Conservation (phyloP, 2,797 vertebrate species). For the Bovichtus diacanthus region DNA sequence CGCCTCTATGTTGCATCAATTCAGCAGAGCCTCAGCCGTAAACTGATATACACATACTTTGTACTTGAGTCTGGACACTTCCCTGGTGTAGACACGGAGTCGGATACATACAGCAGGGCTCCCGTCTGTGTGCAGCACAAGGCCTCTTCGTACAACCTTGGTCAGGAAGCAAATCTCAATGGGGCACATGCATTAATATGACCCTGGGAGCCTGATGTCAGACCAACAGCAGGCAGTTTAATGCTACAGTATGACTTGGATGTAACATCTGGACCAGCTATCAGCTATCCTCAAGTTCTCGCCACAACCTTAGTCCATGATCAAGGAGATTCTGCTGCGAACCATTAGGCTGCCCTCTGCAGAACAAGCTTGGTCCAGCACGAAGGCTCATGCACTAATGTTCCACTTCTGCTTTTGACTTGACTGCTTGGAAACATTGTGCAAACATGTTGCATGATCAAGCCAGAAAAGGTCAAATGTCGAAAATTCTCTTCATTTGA, state of each 20-base stretch:
- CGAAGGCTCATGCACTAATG: background rate
- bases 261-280: constrained; percentile 38
- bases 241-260: background rate
- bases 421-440: background rate
- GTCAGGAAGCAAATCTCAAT: background rate
- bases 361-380: background rate
- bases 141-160: background rate
- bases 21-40: background rate
- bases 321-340: constrained; percentile 12
- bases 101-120: background rate
- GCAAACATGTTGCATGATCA: background rate
- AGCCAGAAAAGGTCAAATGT: background rate
- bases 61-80: background rate
- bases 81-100: background rate
- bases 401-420: background rate
- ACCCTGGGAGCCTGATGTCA: background rate
- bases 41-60: constrained; percentile 1
- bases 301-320: constrained; percentile 5
- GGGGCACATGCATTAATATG: background rate
- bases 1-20: constrained; percentile 11
- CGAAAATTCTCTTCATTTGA: background rate
- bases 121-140: background rate
- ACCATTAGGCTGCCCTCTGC: background rate
- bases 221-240: background rate
- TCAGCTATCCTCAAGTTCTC: background rate